Percentiles rank a stretch among this genome's conserved stretches.
These are phyloP conservation scores for Sinella curviseta DNA, from an alignment of 1,140 invertebrate species.

Conservation along the genomic window DNA sequence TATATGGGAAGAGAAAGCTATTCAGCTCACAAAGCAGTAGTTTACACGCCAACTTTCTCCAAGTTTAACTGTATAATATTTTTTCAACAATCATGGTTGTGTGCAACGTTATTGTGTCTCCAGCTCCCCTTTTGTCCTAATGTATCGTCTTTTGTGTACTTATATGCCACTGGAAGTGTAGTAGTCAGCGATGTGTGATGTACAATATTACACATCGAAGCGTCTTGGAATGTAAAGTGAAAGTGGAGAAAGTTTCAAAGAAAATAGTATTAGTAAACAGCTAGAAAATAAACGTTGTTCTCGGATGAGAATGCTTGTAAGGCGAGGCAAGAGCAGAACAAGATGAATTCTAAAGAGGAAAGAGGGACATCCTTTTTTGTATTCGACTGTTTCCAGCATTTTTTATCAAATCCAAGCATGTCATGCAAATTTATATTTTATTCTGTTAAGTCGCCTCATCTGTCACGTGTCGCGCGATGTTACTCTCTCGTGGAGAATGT, in stretches of 20 bases:
- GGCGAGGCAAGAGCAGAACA: neutral
- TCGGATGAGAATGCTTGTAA: too few relatives aligned
- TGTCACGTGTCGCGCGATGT: constrained; percentile 8
- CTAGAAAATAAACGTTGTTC: neutral
- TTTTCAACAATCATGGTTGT: too few relatives aligned
- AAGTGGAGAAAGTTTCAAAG: neutral
- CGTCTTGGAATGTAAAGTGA: neutral
- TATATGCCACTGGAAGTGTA: too few relatives aligned
- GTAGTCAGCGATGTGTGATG: too few relatives aligned
- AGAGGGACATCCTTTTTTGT: neutral
- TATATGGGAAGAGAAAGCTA: too few relatives aligned
- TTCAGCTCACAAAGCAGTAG: too few relatives aligned
- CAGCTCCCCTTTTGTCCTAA: too few relatives aligned
- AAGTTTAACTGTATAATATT: too few relatives aligned
- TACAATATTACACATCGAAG: too few relatives aligned
- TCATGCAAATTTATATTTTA: constrained; percentile 15
- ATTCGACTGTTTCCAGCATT: neutral
- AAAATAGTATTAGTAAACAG: neutral
- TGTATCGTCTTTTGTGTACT: too few relatives aligned
- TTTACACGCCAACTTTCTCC: neutral
- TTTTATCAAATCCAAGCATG: constrained; percentile 9
- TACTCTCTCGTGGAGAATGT: neutral
- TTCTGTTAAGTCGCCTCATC: constrained; percentile 15
- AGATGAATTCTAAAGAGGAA: neutral
- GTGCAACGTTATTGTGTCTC: too few relatives aligned